Conservation (phyloP, 2,797 vertebrate species). For the Podargus strigoides region DNA sequence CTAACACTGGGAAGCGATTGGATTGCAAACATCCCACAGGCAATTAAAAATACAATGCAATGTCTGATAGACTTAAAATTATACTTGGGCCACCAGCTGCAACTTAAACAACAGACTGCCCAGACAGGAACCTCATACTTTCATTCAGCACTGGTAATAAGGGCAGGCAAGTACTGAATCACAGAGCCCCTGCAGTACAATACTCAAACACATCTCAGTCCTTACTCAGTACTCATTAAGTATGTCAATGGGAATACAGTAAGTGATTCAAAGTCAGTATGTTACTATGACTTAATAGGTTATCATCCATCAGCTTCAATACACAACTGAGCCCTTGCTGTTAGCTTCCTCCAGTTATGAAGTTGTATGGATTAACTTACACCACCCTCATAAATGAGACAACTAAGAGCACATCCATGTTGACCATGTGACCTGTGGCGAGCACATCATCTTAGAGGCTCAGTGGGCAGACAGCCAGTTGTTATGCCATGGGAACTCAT, state of each 20-base stretch:
- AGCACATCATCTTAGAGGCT: no score
- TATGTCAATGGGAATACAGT: background rate
- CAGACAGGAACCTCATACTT: background rate
- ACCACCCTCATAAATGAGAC: background rate
- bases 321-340: no score
- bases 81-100: background rate
- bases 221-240: background rate
- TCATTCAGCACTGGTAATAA: background rate
- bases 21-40: background rate
- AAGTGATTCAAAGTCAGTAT: background rate
- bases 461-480: background rate
- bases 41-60: background rate
- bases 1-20: background rate
- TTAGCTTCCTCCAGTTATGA: background rate
- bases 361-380: background rate
- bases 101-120: background rate
- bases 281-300: background rate
- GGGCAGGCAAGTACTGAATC: background rate
- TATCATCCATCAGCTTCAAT: background rate
- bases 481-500: background rate
- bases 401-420: background rate
- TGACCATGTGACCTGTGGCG: accelerated
- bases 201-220: background rate
- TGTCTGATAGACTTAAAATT: background rate
- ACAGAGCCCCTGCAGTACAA: background rate